Percentiles rank a stretch among this genome's conserved stretches.
These are phyloP conservation scores for Xylota segnis DNA, from an alignment of 2,888 invertebrate genomes.

Conservation along the genomic window DNA sequence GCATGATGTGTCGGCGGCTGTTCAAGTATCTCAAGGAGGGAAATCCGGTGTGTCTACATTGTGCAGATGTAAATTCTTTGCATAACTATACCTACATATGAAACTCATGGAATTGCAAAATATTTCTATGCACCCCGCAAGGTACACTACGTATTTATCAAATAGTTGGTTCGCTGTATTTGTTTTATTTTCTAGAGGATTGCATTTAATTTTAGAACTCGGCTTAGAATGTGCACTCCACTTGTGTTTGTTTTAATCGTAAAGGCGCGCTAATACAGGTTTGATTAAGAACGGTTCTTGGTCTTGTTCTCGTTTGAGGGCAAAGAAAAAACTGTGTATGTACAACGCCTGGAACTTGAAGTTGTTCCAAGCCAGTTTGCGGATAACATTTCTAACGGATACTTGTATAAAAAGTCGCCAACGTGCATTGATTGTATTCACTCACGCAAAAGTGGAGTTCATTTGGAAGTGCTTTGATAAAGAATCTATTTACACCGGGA, in stretches of 20 bases:
- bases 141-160: not conserved
- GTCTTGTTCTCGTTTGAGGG: constrained; percentile 46
- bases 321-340: not conserved
- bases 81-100: constrained; percentile 20
- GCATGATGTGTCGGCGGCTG: not conserved
- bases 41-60: constrained; percentile 46
- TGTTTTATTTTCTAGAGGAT: too few species aligned
- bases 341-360: constrained; percentile 21
- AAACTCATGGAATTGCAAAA: constrained; percentile 8
- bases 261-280: constrained; percentile 53
- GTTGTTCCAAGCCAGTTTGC: constrained; percentile 2
- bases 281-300: constrained; percentile 45
- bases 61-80: constrained; percentile 22
- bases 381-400: constrained; percentile 20
- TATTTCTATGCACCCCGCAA: not conserved
- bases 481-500: not conserved
- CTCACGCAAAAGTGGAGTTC: constrained; percentile 10
- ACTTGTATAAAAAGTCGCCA: constrained; percentile 9
- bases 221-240: constrained; percentile 14
- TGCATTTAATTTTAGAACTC: constrained; percentile 19
- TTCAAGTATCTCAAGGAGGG: constrained; percentile 13
- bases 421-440: constrained; percentile 10
- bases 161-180: too few species aligned
- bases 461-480: not conserved
- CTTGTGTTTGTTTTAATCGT: constrained; percentile 15